Percentiles rank a stretch among this genome's conserved stretches.
Conservation (phyloP, 1,140 invertebrate genomes). For the Hyphantria cunea region DNA sequence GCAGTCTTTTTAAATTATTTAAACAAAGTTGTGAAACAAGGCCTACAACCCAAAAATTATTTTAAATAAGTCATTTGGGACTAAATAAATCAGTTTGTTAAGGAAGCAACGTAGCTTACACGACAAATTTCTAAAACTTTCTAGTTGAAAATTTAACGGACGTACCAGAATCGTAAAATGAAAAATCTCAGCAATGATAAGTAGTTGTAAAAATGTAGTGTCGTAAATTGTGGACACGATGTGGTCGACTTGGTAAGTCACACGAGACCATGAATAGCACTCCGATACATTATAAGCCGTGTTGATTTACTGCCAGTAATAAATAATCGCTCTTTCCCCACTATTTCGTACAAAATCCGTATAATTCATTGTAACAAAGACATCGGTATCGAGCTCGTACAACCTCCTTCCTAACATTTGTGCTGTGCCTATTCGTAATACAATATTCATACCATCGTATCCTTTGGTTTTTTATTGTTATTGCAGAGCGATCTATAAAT, state of each 20-base stretch:
- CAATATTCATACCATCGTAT: slow-evolving; percentile 36
- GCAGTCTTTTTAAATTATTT: too few relatives aligned
- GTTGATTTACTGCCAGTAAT: slow-evolving; percentile 49
- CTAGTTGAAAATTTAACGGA: too few relatives aligned
- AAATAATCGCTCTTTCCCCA: slow-evolving; percentile 47
- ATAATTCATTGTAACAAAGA: slow-evolving; percentile 53
- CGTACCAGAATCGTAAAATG: too few relatives aligned
- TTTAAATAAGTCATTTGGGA: too few relatives aligned
- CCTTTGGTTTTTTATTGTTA: slow-evolving; percentile 42
- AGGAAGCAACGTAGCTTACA: too few relatives aligned
- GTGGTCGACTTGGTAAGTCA: slow-evolving; percentile 11
- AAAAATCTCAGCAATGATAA: too few relatives aligned
- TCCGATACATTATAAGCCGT: slow-evolving; percentile 50
- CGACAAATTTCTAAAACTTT: too few relatives aligned
- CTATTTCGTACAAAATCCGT: slow-evolving; percentile 47
- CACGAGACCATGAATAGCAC: slow-evolving; percentile 33
- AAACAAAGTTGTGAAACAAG: too few relatives aligned
- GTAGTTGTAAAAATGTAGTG: slow-evolving; percentile 39
- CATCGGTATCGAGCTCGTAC: slow-evolving; percentile 20
- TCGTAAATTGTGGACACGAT: slow-evolving; percentile 32
- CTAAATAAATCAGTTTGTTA: too few relatives aligned
- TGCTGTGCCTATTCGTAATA: slow-evolving; percentile 30
- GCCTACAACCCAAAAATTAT: too few relatives aligned
- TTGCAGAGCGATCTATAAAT: slow-evolving; percentile 13
- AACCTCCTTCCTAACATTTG: slow-evolving; percentile 14